Conservation (phyloP, 2,888 invertebrate species). For the Odontocerum albicorne region DNA sequence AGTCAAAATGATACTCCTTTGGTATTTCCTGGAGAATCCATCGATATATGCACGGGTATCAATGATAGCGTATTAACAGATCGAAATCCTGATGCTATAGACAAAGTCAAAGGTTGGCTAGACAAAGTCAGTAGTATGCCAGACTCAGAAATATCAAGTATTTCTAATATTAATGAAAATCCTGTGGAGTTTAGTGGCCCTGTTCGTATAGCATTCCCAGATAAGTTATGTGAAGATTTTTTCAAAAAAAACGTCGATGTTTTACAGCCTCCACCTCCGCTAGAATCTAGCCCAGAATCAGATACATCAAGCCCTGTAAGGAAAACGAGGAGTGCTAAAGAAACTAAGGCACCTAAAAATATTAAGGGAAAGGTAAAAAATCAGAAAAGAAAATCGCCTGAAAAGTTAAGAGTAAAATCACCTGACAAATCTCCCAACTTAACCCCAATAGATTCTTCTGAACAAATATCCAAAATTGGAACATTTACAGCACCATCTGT, state of each 20-base stretch:
- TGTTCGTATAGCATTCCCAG: not conserved
- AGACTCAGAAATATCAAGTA: conserved; percentile 8
- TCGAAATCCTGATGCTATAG: not conserved
- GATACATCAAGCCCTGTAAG: no score
- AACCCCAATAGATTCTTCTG: no score
- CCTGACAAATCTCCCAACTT: no score
- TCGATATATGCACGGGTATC: not conserved
- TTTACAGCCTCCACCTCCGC: no score
- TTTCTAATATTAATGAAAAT: conserved; percentile 1
- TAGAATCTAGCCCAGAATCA: no score
- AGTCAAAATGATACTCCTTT: conserved; percentile 17
- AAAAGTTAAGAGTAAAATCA: no score
- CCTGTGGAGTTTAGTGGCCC: not conserved
- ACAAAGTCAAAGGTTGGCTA: conserved; percentile 29
- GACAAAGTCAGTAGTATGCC: not conserved
- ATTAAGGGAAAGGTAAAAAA: no score
- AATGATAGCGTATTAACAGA: not conserved
- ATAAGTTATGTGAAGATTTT: not conserved
- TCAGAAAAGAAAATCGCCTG: no score
- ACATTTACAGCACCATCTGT: no score
- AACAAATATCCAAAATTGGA: no score
- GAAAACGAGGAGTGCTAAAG: no score
- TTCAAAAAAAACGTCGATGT: not conserved
- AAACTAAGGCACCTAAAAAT: no score
- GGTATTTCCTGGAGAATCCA: conserved; percentile 18